Evolutionary conservation across 64 coral and sea anemone species (phyloP).

Genomic region (Montipora foliosa): DNA sequence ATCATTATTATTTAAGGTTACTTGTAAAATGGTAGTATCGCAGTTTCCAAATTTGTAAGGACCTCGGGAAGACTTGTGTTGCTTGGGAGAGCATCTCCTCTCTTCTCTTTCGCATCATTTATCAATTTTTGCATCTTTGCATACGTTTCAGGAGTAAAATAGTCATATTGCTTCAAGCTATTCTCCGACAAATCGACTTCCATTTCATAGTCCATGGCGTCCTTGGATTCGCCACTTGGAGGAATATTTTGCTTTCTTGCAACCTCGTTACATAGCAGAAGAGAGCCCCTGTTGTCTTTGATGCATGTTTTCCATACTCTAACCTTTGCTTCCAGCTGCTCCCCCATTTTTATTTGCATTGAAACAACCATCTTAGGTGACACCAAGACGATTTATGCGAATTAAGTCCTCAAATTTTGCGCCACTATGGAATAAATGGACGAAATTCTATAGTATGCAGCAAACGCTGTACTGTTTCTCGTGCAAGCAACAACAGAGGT

Average conservation of each 20-base stretch:
- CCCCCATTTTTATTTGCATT: no score
- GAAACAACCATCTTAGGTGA: no score
- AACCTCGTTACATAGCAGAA: background rate
- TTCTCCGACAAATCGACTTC: background rate
- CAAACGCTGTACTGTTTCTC: background rate
- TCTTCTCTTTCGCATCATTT: no score
- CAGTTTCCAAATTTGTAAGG: no score
- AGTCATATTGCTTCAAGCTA: background rate
- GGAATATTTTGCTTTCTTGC: background rate
- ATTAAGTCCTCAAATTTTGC: background rate
- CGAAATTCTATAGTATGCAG: slow-evolving; percentile 5
- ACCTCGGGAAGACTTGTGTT: no score
- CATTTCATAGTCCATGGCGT: background rate
- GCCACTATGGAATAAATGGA: slow-evolving; percentile 27
- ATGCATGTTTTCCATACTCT: background rate
- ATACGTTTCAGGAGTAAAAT: background rate
- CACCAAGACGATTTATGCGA: no score
- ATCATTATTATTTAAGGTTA: no score
- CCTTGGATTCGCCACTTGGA: background rate
- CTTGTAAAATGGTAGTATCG: no score
- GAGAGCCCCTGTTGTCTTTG: background rate
- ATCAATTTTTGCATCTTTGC: background rate
- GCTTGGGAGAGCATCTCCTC: no score
- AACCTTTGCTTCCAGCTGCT: background rate
- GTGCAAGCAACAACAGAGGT: background rate